Evolutionary conservation across 1,140 invertebrate species (phyloP).

Genomic region (Pseudobourletiella spinata): DNA sequence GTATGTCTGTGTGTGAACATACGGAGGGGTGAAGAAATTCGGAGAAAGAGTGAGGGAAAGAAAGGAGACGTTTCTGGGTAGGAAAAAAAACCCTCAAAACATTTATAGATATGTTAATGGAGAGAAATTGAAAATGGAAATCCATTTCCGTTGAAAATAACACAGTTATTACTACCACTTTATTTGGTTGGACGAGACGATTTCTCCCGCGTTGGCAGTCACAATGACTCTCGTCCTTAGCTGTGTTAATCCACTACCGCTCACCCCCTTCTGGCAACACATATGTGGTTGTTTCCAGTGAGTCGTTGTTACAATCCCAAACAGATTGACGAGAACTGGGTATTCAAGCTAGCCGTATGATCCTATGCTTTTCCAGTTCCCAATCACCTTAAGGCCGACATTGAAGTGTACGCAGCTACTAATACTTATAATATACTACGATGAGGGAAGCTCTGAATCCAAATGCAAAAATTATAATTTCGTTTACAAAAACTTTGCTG

Average conservation of each 20-base stretch:
- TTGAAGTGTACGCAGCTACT: too few species aligned
- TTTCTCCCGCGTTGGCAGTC: too few species aligned
- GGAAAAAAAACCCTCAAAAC: background rate
- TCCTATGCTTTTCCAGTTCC: too few species aligned
- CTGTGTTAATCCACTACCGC: background rate
- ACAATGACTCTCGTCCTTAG: background rate
- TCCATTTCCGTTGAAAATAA: constrained; percentile 3
- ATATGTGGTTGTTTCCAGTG: background rate
- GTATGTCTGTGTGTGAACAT: background rate
- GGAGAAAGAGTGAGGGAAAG: background rate
- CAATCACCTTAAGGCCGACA: too few species aligned
- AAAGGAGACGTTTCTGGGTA: background rate
- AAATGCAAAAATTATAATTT: too few species aligned
- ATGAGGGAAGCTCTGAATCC: too few species aligned
- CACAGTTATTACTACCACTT: background rate
- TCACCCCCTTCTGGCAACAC: background rate
- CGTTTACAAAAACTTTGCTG: too few species aligned
- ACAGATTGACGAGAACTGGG: background rate
- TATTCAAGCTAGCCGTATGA: background rate
- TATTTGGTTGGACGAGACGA: too few species aligned
- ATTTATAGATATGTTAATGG: background rate
- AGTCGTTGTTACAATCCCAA: background rate
- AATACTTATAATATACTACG: too few species aligned
- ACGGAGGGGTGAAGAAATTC: background rate
- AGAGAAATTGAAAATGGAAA: background rate